Conservation (phyloP, 2,888 invertebrate genomes). For the Tipula confusa region DNA sequence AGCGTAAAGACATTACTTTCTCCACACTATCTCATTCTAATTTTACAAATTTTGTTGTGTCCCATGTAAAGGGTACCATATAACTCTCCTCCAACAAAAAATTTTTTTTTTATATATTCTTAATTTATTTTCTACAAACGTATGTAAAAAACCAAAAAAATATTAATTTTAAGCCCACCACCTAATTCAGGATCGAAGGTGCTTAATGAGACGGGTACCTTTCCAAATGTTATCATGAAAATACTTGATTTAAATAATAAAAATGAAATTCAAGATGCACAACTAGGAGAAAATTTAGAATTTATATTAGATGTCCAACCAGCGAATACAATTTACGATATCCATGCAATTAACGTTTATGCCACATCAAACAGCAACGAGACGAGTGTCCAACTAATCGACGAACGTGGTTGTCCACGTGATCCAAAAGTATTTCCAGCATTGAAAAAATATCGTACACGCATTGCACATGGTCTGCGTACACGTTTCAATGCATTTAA, state of each 20-base stretch:
- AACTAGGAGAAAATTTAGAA: conserved; percentile 63
- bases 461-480: conserved; percentile 50
- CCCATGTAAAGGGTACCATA: too few species aligned
- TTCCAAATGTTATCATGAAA: conserved; percentile 55
- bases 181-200: conserved; percentile 51
- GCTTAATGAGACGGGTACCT: conserved; percentile 51
- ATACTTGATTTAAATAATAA: conserved; percentile 57
- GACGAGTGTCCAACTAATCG: conserved; percentile 68
- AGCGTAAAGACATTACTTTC: too few species aligned
- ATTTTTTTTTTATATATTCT: too few species aligned
- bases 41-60: too few species aligned
- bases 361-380: conserved; percentile 65
- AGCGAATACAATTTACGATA: conserved; percentile 54
- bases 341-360: conserved; percentile 72
- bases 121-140: too few species aligned
- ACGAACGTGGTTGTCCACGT: conserved; percentile 75
- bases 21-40: too few species aligned
- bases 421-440: conserved; percentile 57
- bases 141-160: too few species aligned
- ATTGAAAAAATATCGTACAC: conserved; percentile 46
- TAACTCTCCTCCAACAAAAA: too few species aligned
- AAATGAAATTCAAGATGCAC: conserved; percentile 59
- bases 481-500: conserved; percentile 79
- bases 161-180: conserved; percentile 43
- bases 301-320: conserved; percentile 59